Evolutionary conservation across 2,888 invertebrate species (phyloP), one percentile per base, ranked within the genome.

Genomic region (Diabrotica balteata): DNA sequence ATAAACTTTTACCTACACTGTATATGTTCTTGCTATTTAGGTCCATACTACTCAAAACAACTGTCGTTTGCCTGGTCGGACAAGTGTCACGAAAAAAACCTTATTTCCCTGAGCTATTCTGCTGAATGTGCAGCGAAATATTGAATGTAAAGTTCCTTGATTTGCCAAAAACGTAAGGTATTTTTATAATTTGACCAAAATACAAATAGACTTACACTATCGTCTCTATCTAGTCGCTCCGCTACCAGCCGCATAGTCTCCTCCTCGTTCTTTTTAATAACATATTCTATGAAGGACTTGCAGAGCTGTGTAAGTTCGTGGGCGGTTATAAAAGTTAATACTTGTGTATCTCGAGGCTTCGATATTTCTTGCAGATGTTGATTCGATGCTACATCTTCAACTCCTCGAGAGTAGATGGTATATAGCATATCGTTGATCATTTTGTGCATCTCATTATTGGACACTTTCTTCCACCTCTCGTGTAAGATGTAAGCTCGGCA

Each of bases 401-500:
- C 65, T 0, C 69, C 73, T 66, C 73, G 71, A 8, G 69, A 63
- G 69, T 76, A 80, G 55, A 72, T 73, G 59, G 71, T 72, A 44
- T 74, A 76, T 69, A 80, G 66, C 32, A 74, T 63, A 43, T 74
- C 66, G 47, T 78, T 76, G 72, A 79, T 76, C 45, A 63, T 61
- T 50, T 66, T 53, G 72, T 74, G 73, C 8, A 70, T 69, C 11
- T 71, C 70, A 4, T 61, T 11, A 54, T 63, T 63, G 43, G 66
- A 50, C 2, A 76, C 68, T 46, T 65, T 75, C 64, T 80, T 80
- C 76, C 78, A 80, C 59, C 76, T 78, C 67, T 79, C 74, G 67
- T 77, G 79, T 8, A 78, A 55, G 45, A 80, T 77, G 62, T 76
- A 80, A 59, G 74, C 72, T 49, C 80, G 71, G 69, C 78, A 79